Conservation (phyloP, 2,888 invertebrate species). For the Drosophila multiciliata region DNA sequence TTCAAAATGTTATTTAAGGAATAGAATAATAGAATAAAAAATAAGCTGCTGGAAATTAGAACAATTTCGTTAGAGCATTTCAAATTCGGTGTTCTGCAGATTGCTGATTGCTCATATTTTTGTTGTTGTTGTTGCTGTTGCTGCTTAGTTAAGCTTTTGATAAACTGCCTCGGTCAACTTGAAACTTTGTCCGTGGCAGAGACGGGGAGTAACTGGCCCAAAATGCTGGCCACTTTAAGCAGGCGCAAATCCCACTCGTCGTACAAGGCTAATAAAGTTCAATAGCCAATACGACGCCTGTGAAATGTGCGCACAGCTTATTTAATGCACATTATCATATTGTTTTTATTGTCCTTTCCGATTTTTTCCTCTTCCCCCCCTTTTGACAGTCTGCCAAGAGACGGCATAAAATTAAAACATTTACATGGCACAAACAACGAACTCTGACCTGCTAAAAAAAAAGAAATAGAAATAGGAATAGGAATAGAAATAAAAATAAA, state of each 20-base stretch:
- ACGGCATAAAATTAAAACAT: slow-evolving; percentile 71
- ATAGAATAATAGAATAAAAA: not conserved
- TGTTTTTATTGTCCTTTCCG: not conserved
- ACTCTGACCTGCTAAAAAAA: slow-evolving; percentile 30
- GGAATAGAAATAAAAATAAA: slow-evolving; percentile 1
- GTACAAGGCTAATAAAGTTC: slow-evolving; percentile 76
- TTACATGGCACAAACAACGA: slow-evolving; percentile 57
- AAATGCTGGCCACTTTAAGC: slow-evolving; percentile 27
- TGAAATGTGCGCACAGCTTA: slow-evolving; percentile 79
- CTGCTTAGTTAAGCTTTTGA: slow-evolving; percentile 75
- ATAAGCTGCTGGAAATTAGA: not conserved
- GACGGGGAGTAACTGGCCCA: slow-evolving; percentile 15
- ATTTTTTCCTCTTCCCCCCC: not conserved
- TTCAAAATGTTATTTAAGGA: not conserved
- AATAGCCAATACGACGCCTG: slow-evolving; percentile 76
- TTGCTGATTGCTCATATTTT: not conserved
- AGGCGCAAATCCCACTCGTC: slow-evolving; percentile 8
- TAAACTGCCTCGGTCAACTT: slow-evolving; percentile 62
- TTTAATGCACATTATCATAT: slow-evolving; percentile 78
- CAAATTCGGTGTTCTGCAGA: not conserved
- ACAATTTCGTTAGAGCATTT: not conserved
- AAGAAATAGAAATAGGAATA: not conserved
- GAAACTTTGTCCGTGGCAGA: slow-evolving; percentile 24
- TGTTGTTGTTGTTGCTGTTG: slow-evolving; percentile 16
- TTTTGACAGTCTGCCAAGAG: slow-evolving; percentile 70